Base-by-base conservation (phyloP, 2,113 vertebrate genomes). In the Cyprinodon variegatus region DNA sequence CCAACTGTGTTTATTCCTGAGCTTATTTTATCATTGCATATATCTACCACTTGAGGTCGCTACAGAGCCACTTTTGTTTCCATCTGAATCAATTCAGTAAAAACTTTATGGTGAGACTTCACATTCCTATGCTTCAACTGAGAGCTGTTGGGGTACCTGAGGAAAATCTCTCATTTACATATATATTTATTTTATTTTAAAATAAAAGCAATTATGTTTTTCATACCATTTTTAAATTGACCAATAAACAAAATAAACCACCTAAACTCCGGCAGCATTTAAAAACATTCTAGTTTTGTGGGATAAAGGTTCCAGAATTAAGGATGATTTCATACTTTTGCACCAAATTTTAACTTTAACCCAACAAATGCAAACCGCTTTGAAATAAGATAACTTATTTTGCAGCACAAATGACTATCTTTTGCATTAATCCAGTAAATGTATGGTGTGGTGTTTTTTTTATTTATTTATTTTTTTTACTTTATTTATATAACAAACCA, bases 21-120 rank as follows among this genome's bases (percentile, higher is more conserved):
- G 61, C 29, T 40, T 10, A 40, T 38, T 65, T 39, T 46, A 8
- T 17, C 62, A 38, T 40, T 9, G 39, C 63, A 50, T 20, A 38
- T 63, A 48, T 29, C 1, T 4, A 5, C 82, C 88, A 70, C 70
- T 38, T 85, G 86, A 78, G 88, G 86, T 80, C 83, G 13, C 73
- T 72, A 22, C 41, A 83, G 39, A 17, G 11, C 11, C 15, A 15
- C 2, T 29, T 3, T 66, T 39, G 1, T 66, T 20, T 13, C n/a
- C 2, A n/a, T 7, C 0, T 15, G 11, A 65, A 3, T 3, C 40
- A n/a, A 20, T 13, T 45, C 40, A 45, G 0, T 11, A 46, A 2
- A 6, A 29, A 57, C 50, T 20, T 53, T 20, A 20, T 20, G 17
- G 50, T 57, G 50, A n/a, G 20, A 57, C 13, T 65, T 15, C 61